phyloP scores from a whole-genome alignment of 2,113 vertebrate genomes.

The Dasypus novemcinctus region DNA sequence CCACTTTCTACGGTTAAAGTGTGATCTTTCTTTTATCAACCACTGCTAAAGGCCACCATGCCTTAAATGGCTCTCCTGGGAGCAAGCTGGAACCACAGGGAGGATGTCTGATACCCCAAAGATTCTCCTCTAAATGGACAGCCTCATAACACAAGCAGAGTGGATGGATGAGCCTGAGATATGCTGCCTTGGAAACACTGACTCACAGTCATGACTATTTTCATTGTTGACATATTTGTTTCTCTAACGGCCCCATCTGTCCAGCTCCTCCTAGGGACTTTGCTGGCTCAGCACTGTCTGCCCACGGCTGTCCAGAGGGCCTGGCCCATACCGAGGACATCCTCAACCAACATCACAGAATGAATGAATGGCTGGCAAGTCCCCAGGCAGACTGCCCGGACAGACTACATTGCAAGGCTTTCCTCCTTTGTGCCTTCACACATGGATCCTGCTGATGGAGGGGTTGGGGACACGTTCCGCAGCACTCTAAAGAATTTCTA shows the following conservation, averaged over 20 bases:
- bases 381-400: no score
- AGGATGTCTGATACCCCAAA: neutral
- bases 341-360: no score
- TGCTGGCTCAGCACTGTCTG: neutral
- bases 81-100: neutral
- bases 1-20: neutral
- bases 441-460: no score
- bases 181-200: neutral
- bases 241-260: neutral
- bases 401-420: no score
- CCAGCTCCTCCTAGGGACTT: neutral
- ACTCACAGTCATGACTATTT: fast-evolving
- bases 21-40: neutral
- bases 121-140: neutral
- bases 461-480: no score
- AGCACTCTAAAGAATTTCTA: no score
- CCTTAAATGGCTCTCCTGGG: neutral
- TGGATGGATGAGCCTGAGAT: fast-evolving
- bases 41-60: neutral
- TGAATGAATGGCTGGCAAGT: no score
- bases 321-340: neutral
- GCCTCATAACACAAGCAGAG: neutral
- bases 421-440: no score
- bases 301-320: neutral
- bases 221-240: fast-evolving